Evolutionary conservation across 1,140 invertebrate species (phyloP), one percentile per base, ranked within the genome.

Genomic region (Mylabris phalerata): DNA sequence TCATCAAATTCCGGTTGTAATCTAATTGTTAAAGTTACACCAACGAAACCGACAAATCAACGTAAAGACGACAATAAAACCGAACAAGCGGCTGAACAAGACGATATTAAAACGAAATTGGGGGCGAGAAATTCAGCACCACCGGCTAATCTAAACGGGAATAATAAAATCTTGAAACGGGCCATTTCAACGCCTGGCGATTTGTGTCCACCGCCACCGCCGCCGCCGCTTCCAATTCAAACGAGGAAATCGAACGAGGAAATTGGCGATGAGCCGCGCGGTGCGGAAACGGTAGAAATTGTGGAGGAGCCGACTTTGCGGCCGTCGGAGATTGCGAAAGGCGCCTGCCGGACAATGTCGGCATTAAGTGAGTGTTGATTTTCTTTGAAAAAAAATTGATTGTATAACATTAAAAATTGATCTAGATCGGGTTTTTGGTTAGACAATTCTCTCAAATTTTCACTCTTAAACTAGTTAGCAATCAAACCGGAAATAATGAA

Each of bases 251-350:
- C 41, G 51, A 50, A 19, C 32, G n/a, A 52, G 2, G 50, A 48
- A 6, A 50, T 60, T 41, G 60, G 55, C 7, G 61, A 32, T 32
- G 70, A 69, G 57, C 64, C 68, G 0, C 59, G 67, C 9, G 70
- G 67, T 3, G 64, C 67, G 0, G 72, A 72, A 62, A 54, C 70
- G 65, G 71, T 80, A 19, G 80, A 78, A 52, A 79, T 84, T 39
- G 63, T 82, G 1, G 81, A 84, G 57, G 81, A 84, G 70, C 81
- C 80, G 1, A 80, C 79, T 4, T 63, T 84, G 5, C 76, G 77
- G 48, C 83, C 82, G 13, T 83, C 81, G 2, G 82, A 84, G 51
- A 69, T 84, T 42, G 73, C 79, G 11, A 75, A 78, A 32, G 77
- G 78, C 50, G 77, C 67, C 65, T 67, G 63, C 46, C 66, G 65